Percentiles rank a stretch among this genome's conserved stretches.
These are phyloP conservation scores for Diglossa cyanea DNA, from an alignment of 2,797 vertebrate genomes.

Conservation along the genomic window DNA sequence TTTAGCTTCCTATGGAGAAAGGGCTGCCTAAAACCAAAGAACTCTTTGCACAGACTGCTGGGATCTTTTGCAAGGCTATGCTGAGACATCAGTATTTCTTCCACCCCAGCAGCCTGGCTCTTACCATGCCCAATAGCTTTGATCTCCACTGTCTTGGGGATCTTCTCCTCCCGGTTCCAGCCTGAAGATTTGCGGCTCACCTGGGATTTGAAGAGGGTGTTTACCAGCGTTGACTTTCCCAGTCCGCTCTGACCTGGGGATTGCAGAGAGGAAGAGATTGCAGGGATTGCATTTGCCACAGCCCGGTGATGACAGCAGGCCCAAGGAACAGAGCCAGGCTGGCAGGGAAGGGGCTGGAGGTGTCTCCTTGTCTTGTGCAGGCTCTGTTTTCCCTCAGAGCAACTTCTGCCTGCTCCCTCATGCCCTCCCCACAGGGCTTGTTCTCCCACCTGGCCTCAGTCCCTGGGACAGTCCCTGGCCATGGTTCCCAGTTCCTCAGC, in stretches of 20 bases:
- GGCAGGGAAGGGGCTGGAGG: not conserved
- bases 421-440: rapidly evolving
- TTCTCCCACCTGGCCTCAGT: not conserved
- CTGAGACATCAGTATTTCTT: not conserved
- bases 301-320: not conserved
- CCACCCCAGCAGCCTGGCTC: not conserved
- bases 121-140: conserved; percentile 94
- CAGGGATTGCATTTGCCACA: not conserved
- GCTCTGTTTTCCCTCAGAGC: not conserved
- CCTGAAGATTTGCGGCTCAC: conserved; percentile 92
- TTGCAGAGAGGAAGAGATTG: not conserved
- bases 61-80: not conserved
- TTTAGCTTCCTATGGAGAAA: not conserved
- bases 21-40: not conserved
- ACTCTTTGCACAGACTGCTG: not conserved
- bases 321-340: not conserved
- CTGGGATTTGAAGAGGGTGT: conserved; percentile 97
- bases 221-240: conserved; percentile 93
- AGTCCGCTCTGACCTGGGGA: conserved; percentile 89
- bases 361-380: not conserved
- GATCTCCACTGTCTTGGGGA: conserved; percentile 96
- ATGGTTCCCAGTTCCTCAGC: not conserved
- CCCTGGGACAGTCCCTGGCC: not conserved
- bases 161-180: conserved; percentile 94
- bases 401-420: not conserved